A percentile compares a stretch with the other conserved stretches of the same genome.
Evolutionary conservation across 2,113 vertebrate species (phyloP).

Genomic region (human (Homo sapiens)): GRCh38 chr21:28355501-28356000

Average conservation of each 20-base stretch:
- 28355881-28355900: neutral
- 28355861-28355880: accelerated
- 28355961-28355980: neutral
- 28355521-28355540: no score
- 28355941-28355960: neutral
- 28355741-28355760: neutral
- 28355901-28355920: neutral
- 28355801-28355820: no score
- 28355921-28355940: neutral
- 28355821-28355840: neutral
- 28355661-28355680: no score
- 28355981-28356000: neutral
- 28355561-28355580: no score
- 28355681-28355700: no score
- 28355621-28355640: no score
- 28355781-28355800: neutral
- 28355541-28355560: no score
- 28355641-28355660: no score
- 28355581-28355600: no score
- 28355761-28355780: neutral
- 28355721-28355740: neutral
- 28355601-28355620: no score
- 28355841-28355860: neutral
- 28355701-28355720: neutral
- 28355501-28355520: no score